Conservation (phyloP, 2,888 invertebrate genomes). For the Onthophagus sagittarius region DNA sequence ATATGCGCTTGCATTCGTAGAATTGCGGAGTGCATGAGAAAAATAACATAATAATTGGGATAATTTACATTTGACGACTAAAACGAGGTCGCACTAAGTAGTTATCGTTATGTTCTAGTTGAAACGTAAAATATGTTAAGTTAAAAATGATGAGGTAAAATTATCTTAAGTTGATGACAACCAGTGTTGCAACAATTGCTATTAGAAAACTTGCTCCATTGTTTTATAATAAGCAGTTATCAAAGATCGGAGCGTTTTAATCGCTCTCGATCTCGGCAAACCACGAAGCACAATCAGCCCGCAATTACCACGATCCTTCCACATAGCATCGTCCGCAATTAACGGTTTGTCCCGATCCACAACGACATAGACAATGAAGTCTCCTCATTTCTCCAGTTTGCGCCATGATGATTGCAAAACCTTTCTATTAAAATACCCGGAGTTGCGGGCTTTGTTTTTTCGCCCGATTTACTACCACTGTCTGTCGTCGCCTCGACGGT, state of each 20-base stretch:
- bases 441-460: not conserved
- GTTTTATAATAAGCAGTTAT: not conserved
- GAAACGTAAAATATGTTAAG: too few species aligned
- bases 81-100: not conserved
- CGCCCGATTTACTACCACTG: not conserved
- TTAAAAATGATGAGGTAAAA: too few species aligned
- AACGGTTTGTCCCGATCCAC: not conserved
- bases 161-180: not conserved
- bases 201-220: not conserved
- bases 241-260: not conserved
- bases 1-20: not conserved
- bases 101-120: too few species aligned
- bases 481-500: not conserved
- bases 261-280: not conserved
- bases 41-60: not conserved
- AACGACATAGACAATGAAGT: not conserved
- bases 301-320: not conserved
- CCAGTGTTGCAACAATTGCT: not conserved
- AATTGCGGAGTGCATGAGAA: not conserved
- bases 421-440: not conserved
- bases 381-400: not conserved
- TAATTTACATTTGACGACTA: not conserved
- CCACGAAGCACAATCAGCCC: not conserved
- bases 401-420: not conserved
- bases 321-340: not conserved